Evolutionary conservation across 2,888 invertebrate genomes (phyloP).

Genomic region (Drosophila aldrichi): DNA sequence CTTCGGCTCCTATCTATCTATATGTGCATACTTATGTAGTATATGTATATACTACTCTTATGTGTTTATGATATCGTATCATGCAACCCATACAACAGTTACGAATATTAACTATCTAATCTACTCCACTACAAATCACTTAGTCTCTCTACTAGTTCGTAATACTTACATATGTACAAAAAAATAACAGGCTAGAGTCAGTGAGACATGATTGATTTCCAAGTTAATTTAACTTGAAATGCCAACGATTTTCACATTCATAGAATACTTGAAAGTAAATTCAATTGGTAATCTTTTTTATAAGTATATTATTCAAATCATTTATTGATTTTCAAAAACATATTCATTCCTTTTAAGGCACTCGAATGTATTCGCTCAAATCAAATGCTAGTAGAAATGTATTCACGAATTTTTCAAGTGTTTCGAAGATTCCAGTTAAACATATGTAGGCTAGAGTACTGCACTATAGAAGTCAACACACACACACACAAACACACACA

Average conservation of each 20-base stretch:
- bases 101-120: constrained; percentile 14
- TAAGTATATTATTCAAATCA: no score
- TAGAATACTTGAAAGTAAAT: neutral
- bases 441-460: constrained; percentile 27
- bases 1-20: constrained; percentile 23
- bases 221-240: neutral
- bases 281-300: neutral
- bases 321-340: neutral
- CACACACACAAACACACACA: neutral
- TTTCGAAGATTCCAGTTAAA: constrained; percentile 17
- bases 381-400: neutral
- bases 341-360: neutral
- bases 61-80: constrained; percentile 29
- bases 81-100: constrained; percentile 30
- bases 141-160: constrained; percentile 36
- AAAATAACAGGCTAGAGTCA: constrained; percentile 20
- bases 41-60: constrained; percentile 18
- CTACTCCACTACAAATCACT: constrained; percentile 30
- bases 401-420: constrained; percentile 1
- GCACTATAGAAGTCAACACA: constrained; percentile 32
- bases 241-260: neutral
- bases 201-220: neutral
- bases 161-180: constrained; percentile 10
- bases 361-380: constrained; percentile 1
- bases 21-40: constrained; percentile 19